A percentile compares a stretch with the other conserved stretches of the same genome.
Conservation (phyloP, 2,797 vertebrate species). For the Peromyscus nudipes region DNA sequence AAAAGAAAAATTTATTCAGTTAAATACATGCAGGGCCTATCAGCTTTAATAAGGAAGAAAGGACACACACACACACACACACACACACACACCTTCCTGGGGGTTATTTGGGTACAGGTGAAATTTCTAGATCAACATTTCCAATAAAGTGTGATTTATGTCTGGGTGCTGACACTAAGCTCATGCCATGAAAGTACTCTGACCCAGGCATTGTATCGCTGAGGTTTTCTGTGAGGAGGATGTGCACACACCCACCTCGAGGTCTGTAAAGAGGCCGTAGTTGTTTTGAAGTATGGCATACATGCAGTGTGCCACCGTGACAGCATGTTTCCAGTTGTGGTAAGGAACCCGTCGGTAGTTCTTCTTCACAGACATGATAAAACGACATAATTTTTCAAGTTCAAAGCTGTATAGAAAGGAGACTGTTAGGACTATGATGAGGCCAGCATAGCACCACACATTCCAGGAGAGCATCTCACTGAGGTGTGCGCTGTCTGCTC, state of each 20-base stretch:
- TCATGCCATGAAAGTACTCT: rapidly evolving
- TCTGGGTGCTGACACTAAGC: neutral
- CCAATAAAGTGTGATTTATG: neutral
- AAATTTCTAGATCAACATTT: neutral
- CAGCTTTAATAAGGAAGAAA: neutral
- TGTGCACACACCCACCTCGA: slow-evolving; percentile 93
- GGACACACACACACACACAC: neutral
- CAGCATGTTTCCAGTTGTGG: slow-evolving; percentile 99
- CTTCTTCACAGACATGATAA: slow-evolving; percentile 99
- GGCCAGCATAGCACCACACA: rapidly evolving
- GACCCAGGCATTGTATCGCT: rapidly evolving
- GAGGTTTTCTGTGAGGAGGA: rapidly evolving
- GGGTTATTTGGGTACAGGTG: neutral
- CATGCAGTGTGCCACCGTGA: slow-evolving; percentile 99
- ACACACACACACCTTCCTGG: too few relatives aligned
- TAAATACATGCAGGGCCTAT: too few relatives aligned
- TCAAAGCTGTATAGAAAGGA: slow-evolving; percentile 92
- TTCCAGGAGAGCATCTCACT: rapidly evolving
- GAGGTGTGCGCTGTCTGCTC: rapidly evolving
- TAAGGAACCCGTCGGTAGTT: slow-evolving; percentile 99
- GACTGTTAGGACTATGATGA: rapidly evolving
- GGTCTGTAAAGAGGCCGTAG: slow-evolving; percentile 94
- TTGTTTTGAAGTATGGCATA: slow-evolving; percentile 96
- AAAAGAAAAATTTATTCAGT: neutral
- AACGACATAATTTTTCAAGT: slow-evolving; percentile 97